Evolutionary conservation across 2,113 vertebrate species (phyloP), one percentile per base, ranked within the genome.

Genomic region (Hylia prasina): DNA sequence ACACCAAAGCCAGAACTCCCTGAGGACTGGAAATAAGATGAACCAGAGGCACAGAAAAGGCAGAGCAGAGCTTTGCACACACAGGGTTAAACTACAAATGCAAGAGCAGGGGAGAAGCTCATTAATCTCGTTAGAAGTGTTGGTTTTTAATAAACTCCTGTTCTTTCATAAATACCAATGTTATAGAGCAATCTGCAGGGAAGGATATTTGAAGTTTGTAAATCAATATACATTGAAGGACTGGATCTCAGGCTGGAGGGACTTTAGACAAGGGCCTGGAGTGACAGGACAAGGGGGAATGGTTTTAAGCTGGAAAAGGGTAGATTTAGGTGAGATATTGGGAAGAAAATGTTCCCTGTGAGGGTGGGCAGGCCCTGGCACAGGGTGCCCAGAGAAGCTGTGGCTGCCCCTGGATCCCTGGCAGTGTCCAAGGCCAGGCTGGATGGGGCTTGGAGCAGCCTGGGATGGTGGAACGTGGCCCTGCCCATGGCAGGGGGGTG

Each of bases 51-150:
- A 56, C 27, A 77, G 56, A 14, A 57, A 66, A 78, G 81, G 50
- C 7, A 9, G 56, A 28, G 63, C 56, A 37, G 30, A 93, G 92
- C 68, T 92, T 60, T 45, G 69, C 92, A 90, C 2, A 9, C 80
- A 53, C 60, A 37, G 60, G 85, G 88, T 95, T 94, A 96, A 87
- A 94, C 64, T 10, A 56, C 19, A 79, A 50, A 39, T 65, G 66
- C 23, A 39, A 48, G 60, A 85, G 63, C 17, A 11, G 70, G 35
- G 11, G 7, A 53, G 68, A 86, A 93, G 78, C 73, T 60, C 5
- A 4, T 96, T 97, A 93, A 93, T 84, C 51, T 87, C 40, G 7
- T 92, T 92, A 87, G 53, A 70, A 85, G n/a, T 47, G 71, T 3
- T 68, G 79, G 1, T 4, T 64, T 80, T 54, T n/a, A 44, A 81